These are phyloP conservation scores for Morpho deidamia DNA, from an alignment of 2,888 invertebrate species.

Conservation along the genomic window DNA sequence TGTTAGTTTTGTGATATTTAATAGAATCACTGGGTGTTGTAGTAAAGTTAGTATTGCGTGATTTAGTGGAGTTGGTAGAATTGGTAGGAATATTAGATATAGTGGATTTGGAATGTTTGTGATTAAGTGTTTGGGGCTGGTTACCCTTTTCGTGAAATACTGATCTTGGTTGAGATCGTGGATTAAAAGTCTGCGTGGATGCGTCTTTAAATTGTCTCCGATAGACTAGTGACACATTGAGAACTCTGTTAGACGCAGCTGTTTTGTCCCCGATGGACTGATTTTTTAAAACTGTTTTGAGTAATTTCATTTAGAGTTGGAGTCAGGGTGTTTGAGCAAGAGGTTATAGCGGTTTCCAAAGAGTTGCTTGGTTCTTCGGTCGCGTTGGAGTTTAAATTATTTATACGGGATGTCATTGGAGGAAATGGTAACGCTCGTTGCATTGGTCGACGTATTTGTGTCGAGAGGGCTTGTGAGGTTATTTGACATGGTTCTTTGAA, in stretches of 20 bases:
- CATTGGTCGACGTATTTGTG: neutral
- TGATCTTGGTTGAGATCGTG: neutral
- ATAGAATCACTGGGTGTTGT: neutral
- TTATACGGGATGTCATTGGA: neutral
- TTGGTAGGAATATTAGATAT: conserved; percentile 7
- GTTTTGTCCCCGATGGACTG: neutral
- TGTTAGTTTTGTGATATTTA: neutral
- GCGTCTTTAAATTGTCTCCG: neutral
- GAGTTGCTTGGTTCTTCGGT: neutral
- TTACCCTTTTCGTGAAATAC: conserved; percentile 20
- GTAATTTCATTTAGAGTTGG: neutral
- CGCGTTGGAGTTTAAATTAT: neutral
- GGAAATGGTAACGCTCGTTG: neutral
- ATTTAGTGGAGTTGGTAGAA: conserved; percentile 2
- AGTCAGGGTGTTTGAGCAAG: neutral
- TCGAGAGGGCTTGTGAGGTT: neutral
- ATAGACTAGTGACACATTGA: neutral
- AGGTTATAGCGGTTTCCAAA: neutral
- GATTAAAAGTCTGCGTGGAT: neutral
- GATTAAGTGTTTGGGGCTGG: conserved; percentile 22
- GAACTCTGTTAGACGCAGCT: too few relatives aligned
- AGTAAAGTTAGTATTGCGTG: neutral
- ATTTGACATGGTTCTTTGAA: neutral
- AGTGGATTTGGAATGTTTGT: conserved; percentile 14
- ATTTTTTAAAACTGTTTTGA: neutral